Evolutionary conservation across 2,888 invertebrate genomes (phyloP).

Genomic region (Epinotia demarniana): DNA sequence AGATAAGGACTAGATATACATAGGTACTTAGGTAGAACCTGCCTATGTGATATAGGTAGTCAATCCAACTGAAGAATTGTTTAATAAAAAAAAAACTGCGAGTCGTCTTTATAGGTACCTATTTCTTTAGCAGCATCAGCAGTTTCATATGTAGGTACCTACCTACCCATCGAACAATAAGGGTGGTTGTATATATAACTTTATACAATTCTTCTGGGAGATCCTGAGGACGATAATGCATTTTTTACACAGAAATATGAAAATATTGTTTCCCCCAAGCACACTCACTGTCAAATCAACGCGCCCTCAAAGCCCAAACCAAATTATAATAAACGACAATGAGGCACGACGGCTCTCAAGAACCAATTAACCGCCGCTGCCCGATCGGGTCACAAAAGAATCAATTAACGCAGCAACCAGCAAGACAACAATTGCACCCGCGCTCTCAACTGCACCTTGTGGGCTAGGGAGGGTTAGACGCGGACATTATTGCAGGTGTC

Average conservation of each 20-base stretch:
- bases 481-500: conserved; percentile 8
- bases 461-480: conserved; percentile 39
- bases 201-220: neutral
- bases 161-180: too few relatives aligned
- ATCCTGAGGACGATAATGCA: neutral
- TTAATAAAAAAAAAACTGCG: too few relatives aligned
- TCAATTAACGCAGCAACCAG: conserved; percentile 70
- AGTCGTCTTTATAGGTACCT: too few relatives aligned
- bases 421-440: conserved; percentile 74
- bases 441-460: conserved; percentile 57
- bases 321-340: conserved; percentile 43
- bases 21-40: too few relatives aligned
- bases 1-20: too few relatives aligned
- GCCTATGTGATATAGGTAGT: too few relatives aligned
- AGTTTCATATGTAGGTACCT: too few relatives aligned
- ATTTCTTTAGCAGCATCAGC: neutral
- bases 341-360: conserved; percentile 24
- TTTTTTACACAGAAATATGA: conserved; percentile 2
- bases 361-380: conserved; percentile 40
- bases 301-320: conserved; percentile 14
- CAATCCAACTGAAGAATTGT: too few relatives aligned
- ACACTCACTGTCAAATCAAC: conserved; percentile 23
- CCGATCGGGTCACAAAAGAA: conserved; percentile 78
- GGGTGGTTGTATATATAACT: too few relatives aligned
- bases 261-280: conserved; percentile 17